Conservation (phyloP, 2,797 vertebrate species). For the Cuculus canorus region DNA sequence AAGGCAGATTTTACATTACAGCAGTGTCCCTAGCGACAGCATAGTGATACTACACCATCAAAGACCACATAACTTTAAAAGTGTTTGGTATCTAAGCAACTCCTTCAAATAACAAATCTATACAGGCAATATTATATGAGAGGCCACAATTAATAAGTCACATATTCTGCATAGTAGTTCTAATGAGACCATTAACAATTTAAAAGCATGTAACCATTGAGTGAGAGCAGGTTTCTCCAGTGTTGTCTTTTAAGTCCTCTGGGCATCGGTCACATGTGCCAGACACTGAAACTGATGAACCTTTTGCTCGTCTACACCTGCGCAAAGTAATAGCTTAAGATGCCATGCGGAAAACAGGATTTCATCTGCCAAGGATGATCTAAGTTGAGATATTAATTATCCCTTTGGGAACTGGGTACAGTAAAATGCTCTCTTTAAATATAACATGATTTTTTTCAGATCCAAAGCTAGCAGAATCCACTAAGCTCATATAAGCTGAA, state of each 20-base stretch:
- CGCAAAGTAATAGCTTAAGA: conserved; percentile 10
- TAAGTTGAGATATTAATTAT: conserved; percentile 63
- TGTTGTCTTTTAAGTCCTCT: neutral
- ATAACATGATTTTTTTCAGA: conserved; percentile 1
- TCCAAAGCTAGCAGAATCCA: neutral
- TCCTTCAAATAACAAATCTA: neutral
- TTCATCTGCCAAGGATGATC: conserved; percentile 55
- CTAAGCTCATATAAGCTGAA: neutral
- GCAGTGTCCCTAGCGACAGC: neutral
- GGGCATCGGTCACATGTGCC: neutral
- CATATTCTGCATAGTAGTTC: neutral
- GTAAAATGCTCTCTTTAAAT: conserved; percentile 1
- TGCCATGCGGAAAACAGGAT: conserved; percentile 11
- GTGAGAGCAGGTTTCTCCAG: neutral
- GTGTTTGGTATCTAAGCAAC: neutral
- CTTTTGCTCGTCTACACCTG: conserved; percentile 41
- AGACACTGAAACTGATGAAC: conserved; percentile 23
- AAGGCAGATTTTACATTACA: neutral
- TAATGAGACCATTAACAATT: conserved; percentile 43
- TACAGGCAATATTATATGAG: neutral
- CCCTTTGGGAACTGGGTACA: conserved; percentile 29
- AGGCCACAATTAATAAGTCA: conserved; percentile 14
- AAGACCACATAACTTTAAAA: neutral
- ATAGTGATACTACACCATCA: neutral
- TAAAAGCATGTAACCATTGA: neutral